Conservation (phyloP, 2,888 invertebrate genomes). For the Acanthosoma haemorrhoidale region DNA sequence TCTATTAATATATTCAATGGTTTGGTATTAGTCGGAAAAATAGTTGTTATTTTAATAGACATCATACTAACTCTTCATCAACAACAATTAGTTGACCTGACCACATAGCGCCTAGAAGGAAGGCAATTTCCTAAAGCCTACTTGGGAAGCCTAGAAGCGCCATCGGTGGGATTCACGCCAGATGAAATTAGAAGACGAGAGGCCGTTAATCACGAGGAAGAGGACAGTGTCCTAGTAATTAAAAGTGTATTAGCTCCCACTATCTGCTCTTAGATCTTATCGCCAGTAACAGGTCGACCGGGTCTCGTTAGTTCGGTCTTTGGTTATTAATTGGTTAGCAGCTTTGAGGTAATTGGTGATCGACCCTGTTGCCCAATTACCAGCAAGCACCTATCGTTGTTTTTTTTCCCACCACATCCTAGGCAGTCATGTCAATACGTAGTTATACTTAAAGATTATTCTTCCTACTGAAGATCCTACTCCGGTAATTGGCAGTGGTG, state of each 20-base stretch:
- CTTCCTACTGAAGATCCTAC: conserved; percentile 1
- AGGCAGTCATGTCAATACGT: not conserved
- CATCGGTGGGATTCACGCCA: not conserved
- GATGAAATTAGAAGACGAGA: not conserved
- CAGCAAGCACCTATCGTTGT: not conserved
- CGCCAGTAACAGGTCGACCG: too few species aligned
- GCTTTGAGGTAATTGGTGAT: conserved; percentile 10
- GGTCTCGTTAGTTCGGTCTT: conserved; percentile 2
- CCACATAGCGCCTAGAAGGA: too few species aligned
- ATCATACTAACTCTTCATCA: too few species aligned
- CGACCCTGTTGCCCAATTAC: not conserved
- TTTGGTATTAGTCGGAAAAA: too few species aligned
- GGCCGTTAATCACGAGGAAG: not conserved
- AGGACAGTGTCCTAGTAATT: conserved; percentile 10
- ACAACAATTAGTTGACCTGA: too few species aligned
- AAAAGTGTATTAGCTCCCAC: conserved; percentile 10
- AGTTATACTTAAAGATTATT: not conserved
- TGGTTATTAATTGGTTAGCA: conserved; percentile 8
- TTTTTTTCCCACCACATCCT: not conserved
- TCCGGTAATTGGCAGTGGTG: not conserved
- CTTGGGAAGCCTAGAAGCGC: not conserved
- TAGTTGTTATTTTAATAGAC: too few species aligned
- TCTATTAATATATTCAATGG: too few species aligned
- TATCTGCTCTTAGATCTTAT: not conserved
- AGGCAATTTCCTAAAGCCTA: not conserved